Evolutionary conservation across 2,888 invertebrate genomes (phyloP).

Genomic region (Miltochrista miniata): DNA sequence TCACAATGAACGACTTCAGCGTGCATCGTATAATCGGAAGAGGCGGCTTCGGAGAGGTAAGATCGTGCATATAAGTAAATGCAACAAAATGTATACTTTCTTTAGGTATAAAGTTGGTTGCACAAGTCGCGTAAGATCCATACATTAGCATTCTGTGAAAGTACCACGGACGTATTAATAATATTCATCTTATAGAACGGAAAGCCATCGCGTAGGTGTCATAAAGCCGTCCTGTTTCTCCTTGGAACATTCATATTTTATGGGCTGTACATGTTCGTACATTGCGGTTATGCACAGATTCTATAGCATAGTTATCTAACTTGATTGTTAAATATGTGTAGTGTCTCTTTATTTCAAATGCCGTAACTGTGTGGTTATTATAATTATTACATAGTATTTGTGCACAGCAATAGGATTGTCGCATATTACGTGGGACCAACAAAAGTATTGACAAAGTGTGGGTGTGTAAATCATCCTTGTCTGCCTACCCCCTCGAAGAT

Average conservation of each 20-base stretch:
- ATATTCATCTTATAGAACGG: slow-evolving; percentile 49
- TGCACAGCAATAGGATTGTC: too few relatives aligned
- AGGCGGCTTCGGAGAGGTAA: slow-evolving; percentile 97
- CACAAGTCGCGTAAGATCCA: slow-evolving; percentile 31
- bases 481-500: too few relatives aligned
- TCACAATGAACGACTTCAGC: slow-evolving; percentile 99
- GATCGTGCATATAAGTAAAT: slow-evolving; percentile 27
- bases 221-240: slow-evolving; percentile 42
- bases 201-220: slow-evolving; percentile 48
- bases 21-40: slow-evolving; percentile 99
- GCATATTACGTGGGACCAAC: too few relatives aligned
- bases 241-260: slow-evolving; percentile 46
- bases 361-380: slow-evolving; percentile 1
- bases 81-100: slow-evolving; percentile 11
- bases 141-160: slow-evolving; percentile 43
- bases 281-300: slow-evolving; percentile 16
- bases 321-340: slow-evolving; percentile 10
- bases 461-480: too few relatives aligned
- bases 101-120: slow-evolving; percentile 28
- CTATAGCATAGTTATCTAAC: slow-evolving; percentile 15
- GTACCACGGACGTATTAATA: slow-evolving; percentile 38
- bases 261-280: slow-evolving; percentile 4
- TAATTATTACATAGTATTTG: slow-evolving; percentile 2
- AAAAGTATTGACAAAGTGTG: too few relatives aligned
- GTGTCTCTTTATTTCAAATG: slow-evolving; percentile 7